Evolutionary conservation across 2,888 invertebrate genomes (phyloP).

Genomic region (Cataglyphis livida): DNA sequence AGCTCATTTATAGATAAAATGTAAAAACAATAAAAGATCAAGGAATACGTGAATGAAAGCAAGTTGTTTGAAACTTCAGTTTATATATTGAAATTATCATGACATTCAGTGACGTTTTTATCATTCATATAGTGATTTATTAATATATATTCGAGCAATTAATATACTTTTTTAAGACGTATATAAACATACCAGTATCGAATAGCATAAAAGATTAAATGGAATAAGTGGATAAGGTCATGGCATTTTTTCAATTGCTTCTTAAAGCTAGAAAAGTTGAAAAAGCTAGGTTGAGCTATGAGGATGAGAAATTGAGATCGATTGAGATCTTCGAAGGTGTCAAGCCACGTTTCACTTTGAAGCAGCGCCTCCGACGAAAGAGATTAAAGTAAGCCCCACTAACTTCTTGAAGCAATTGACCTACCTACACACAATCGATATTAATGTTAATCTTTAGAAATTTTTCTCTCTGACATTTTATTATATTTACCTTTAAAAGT

Average conservation of each 20-base stretch:
- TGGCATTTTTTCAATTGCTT: constrained; percentile 88
- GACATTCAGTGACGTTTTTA: constrained; percentile 32
- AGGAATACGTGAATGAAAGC: not conserved
- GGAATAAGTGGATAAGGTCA: constrained; percentile 69
- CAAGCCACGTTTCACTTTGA: constrained; percentile 85
- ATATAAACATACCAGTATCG: constrained; percentile 6
- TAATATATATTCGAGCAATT: not conserved
- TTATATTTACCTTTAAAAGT: not conserved
- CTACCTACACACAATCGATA: not conserved
- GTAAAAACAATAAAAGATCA: constrained; percentile 16
- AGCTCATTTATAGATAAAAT: not conserved
- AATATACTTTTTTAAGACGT: not conserved
- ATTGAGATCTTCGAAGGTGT: constrained; percentile 85
- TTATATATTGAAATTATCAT: not conserved
- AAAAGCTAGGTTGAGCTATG: constrained; percentile 86
- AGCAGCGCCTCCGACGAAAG: constrained; percentile 86
- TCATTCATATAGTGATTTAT: not conserved
- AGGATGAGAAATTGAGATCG: constrained; percentile 88
- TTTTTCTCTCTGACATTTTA: not conserved
- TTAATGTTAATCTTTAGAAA: constrained; percentile 10
- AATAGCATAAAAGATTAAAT: constrained; percentile 34
- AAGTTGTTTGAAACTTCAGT: constrained; percentile 29
- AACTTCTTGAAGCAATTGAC: not conserved
- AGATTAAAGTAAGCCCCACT: constrained; percentile 74
- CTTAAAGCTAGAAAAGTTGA: constrained; percentile 87